Conservation (phyloP, 2,797 vertebrate species). For the Nothura maculosa region DNA sequence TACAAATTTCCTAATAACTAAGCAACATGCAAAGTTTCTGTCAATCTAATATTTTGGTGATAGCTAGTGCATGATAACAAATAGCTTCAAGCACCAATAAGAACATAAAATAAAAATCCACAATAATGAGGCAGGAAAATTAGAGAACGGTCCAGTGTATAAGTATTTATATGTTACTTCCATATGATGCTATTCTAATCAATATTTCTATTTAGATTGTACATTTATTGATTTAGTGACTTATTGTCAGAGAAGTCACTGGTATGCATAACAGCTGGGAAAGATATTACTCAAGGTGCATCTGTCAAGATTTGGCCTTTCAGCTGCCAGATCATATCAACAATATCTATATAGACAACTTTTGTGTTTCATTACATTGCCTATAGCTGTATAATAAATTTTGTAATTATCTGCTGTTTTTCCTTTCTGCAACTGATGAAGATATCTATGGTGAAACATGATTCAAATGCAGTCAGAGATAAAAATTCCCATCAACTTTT, state of each 20-base stretch:
- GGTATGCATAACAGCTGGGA: background rate
- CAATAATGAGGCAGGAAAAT: conserved; percentile 36
- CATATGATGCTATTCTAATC: background rate
- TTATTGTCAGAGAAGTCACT: conserved; percentile 16
- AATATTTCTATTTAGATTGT: conserved; percentile 40
- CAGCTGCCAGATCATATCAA: background rate
- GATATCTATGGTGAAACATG: background rate
- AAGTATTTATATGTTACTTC: conserved; percentile 29
- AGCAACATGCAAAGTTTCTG: background rate
- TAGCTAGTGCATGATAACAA: background rate
- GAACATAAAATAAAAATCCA: conserved; percentile 32
- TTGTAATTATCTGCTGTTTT: background rate
- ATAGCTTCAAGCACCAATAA: conserved; percentile 13
- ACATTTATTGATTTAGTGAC: background rate
- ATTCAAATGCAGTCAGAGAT: background rate
- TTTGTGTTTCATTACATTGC: background rate
- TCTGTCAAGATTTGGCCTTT: background rate
- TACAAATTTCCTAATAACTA: background rate
- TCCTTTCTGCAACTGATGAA: background rate
- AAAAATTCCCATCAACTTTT: background rate
- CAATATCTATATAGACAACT: background rate
- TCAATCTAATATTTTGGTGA: background rate
- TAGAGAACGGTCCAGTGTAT: conserved; percentile 25
- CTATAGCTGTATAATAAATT: background rate
- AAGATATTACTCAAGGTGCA: background rate